These are phyloP conservation scores for Phodopus roborovskii DNA, from an alignment of 2,113 vertebrate genomes.

Conservation along the genomic window DNA sequence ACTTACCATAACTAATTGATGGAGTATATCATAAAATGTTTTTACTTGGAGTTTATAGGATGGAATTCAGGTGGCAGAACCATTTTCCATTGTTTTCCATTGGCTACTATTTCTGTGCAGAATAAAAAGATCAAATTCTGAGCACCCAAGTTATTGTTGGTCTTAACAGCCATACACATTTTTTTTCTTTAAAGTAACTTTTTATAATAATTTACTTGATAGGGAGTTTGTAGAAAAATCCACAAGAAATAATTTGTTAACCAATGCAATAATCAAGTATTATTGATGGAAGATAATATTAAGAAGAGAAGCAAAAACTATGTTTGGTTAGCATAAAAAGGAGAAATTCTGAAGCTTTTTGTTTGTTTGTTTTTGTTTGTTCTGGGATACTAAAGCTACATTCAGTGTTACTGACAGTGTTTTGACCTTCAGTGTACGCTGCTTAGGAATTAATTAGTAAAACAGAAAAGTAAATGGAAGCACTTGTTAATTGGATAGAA, in stretches of 20 bases:
- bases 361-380: no score
- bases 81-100: slow-evolving; percentile 50
- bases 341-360: neutral
- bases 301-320: slow-evolving; percentile 18
- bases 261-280: neutral
- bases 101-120: slow-evolving; percentile 28
- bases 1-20: slow-evolving; percentile 15
- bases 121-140: slow-evolving; percentile 22
- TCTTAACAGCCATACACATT: neutral
- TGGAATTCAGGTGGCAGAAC: slow-evolving; percentile 18
- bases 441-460: neutral
- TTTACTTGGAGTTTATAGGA: slow-evolving; percentile 33
- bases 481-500: neutral
- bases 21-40: neutral
- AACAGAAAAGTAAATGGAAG: neutral
- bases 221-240: neutral
- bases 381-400: neutral
- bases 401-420: neutral
- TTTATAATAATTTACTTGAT: slow-evolving; percentile 2
- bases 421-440: neutral
- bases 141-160: neutral
- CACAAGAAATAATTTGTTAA: neutral
- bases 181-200: slow-evolving; percentile 1
- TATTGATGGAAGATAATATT: neutral
- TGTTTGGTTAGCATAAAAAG: neutral